phyloP scores from a whole-genome alignment of 2,888 invertebrate genomes.

The Polydrusus tereticollis region DNA sequence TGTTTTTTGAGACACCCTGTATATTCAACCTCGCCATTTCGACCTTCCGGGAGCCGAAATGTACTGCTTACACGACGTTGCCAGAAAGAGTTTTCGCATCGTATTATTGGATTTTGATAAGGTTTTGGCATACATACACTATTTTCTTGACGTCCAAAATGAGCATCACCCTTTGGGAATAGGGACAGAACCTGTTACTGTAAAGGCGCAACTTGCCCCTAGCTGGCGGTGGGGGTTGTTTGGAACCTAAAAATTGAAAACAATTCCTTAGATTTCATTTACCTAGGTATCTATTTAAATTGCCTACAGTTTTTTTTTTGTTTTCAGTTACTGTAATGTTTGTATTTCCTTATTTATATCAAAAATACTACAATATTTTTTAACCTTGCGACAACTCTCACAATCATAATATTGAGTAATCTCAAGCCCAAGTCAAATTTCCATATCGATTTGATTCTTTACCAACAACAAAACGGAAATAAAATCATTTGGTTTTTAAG shows the following conservation, averaged over 20 bases:
- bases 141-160: conserved; percentile 84
- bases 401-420: no score
- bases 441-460: conserved; percentile 5
- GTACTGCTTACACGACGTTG: neutral
- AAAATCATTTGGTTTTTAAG: conserved; percentile 11
- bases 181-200: conserved; percentile 89
- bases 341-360: no score
- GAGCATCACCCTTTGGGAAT: conserved; percentile 81
- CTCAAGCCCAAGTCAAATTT: neutral
- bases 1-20: no score
- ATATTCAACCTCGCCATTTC: conserved; percentile 86
- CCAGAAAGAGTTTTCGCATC: neutral
- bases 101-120: neutral
- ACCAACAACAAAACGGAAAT: conserved; percentile 3
- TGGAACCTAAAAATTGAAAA: conserved; percentile 71
- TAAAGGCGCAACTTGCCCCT: conserved; percentile 79
- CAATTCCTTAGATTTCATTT: neutral
- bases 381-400: conserved; percentile 5
- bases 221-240: conserved; percentile 71
- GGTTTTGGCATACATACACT: conserved; percentile 67
- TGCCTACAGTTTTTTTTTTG: no score
- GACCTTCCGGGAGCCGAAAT: no score
- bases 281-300: no score
- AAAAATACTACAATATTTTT: no score
- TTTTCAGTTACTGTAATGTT: no score